These are phyloP conservation scores for Scaptodrosophila latifasciaeformis DNA, from an alignment of 2,888 invertebrate genomes.

Conservation along the genomic window DNA sequence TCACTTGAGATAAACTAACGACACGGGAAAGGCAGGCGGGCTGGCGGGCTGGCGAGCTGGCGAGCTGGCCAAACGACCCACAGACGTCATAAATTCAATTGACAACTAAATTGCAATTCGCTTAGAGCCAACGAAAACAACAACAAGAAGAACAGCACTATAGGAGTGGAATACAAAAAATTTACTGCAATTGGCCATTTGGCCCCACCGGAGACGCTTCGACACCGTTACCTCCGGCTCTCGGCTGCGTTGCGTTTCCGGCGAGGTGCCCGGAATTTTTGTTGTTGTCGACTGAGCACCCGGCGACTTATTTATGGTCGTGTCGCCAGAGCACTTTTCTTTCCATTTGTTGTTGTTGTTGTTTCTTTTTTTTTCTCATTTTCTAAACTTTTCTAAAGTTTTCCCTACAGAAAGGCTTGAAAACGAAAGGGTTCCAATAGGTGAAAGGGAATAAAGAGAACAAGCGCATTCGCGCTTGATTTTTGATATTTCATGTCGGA, in stretches of 20 bases:
- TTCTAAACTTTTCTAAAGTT: slow-evolving; percentile 58
- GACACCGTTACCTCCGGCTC: slow-evolving; percentile 73
- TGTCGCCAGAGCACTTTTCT: too few relatives aligned
- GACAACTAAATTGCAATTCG: slow-evolving; percentile 72
- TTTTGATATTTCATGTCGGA: slow-evolving; percentile 66
- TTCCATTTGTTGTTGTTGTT: slow-evolving; percentile 22
- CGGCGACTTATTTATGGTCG: slow-evolving; percentile 9
- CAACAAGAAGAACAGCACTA: too few relatives aligned
- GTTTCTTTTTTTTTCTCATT: slow-evolving; percentile 7
- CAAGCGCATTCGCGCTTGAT: too few relatives aligned
- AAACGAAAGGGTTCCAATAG: too few relatives aligned
- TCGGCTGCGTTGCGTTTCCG: slow-evolving; percentile 72
- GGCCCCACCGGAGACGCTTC: slow-evolving; percentile 72
- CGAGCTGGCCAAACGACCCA: slow-evolving; percentile 26
- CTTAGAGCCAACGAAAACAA: too few relatives aligned
- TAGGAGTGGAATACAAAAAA: neutral
- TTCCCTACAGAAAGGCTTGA: too few relatives aligned
- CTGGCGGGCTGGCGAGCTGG: too few relatives aligned
- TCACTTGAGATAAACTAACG: slow-evolving; percentile 42
- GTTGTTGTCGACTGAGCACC: too few relatives aligned
- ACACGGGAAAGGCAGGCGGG: slow-evolving; percentile 21
- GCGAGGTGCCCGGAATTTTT: slow-evolving; percentile 40
- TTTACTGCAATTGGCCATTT: slow-evolving; percentile 22
- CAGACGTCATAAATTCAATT: slow-evolving; percentile 71
- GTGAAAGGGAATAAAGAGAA: too few relatives aligned